These are phyloP conservation scores for Thecocarcelia acutangulata DNA, from an alignment of 2,888 invertebrate genomes.

Conservation along the genomic window DNA sequence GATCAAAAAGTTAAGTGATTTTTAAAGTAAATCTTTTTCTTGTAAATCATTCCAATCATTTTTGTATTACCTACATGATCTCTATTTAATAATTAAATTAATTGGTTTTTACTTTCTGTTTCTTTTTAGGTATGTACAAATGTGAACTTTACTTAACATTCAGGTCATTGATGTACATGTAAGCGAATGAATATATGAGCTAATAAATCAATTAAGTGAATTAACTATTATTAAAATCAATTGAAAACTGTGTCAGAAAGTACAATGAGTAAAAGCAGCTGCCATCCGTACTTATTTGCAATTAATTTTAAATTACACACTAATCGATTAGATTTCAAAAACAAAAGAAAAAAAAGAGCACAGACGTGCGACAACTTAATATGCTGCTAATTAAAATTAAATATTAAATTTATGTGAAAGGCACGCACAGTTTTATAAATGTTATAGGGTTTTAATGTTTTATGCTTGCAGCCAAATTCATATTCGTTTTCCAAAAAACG, in stretches of 20 bases:
- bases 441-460: background rate
- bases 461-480: no score
- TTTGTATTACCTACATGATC: no score
- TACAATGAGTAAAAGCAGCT: background rate
- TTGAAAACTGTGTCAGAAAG: slow-evolving; percentile 26
- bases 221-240: slow-evolving; percentile 2
- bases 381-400: background rate
- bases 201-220: slow-evolving; percentile 13
- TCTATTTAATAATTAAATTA: no score
- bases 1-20: no score
- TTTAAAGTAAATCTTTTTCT: no score
- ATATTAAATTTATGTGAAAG: background rate
- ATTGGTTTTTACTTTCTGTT: background rate
- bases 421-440: slow-evolving; percentile 11
- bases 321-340: background rate
- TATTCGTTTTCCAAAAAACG: no score
- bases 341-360: slow-evolving; percentile 15
- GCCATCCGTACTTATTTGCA: no score
- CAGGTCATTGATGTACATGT: no score
- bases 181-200: no score
- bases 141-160: background rate
- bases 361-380: slow-evolving; percentile 36
- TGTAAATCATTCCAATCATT: no score
- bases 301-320: slow-evolving; percentile 1
- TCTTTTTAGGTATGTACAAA: slow-evolving; percentile 38